Evolutionary conservation across 2,797 vertebrate species (phyloP).

Genomic region (Phyllotis vaccarum): DNA sequence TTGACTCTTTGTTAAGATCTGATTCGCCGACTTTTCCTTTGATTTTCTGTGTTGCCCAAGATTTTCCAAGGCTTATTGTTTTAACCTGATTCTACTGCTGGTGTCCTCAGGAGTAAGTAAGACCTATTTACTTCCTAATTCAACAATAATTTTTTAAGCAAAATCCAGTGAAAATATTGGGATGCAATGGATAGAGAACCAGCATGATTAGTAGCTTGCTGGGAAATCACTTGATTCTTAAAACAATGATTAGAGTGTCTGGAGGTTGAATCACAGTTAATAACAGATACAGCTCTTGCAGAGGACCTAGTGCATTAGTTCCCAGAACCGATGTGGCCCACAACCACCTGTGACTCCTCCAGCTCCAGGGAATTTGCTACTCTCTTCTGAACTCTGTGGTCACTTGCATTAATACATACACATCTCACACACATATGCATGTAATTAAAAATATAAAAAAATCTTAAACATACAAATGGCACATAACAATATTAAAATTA

Average conservation of each 20-base stretch:
- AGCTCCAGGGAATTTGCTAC: neutral
- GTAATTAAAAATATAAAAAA: neutral
- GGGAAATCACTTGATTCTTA: neutral
- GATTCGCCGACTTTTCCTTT: neutral
- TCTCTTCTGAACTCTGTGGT: neutral
- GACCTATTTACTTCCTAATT: neutral
- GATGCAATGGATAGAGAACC: neutral
- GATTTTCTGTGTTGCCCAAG: neutral
- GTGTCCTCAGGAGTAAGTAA: neutral
- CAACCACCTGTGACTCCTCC: neutral
- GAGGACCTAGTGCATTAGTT: neutral
- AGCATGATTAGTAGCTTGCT: neutral
- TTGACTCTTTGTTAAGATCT: neutral
- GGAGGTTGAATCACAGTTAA: neutral
- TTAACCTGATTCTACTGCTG: neutral
- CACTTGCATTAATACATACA: neutral
- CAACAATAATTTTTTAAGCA: conserved; percentile 5
- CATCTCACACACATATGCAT: neutral
- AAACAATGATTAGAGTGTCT: conserved; percentile 5
- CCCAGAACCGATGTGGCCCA: neutral
- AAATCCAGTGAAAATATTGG: neutral
- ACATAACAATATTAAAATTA: neutral
- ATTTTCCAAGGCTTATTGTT: neutral
- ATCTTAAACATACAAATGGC: neutral
- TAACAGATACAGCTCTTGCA: neutral